Conservation (phyloP, 2,113 vertebrate genomes). For the Amphiprion ocellaris region DNA sequence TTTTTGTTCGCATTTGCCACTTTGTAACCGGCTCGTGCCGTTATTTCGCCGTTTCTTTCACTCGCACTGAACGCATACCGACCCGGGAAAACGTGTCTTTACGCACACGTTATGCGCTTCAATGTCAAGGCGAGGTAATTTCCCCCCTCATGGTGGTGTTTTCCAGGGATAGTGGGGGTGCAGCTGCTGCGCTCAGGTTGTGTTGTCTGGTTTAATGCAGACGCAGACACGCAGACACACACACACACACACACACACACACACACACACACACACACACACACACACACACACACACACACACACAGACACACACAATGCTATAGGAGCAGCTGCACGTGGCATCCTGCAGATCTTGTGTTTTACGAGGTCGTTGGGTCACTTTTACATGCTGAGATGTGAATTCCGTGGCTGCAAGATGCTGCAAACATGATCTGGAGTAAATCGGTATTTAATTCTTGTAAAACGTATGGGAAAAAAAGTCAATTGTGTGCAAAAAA, state of each 20-base stretch:
- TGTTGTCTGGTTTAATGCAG: constrained; percentile 46
- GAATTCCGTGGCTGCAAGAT: not conserved
- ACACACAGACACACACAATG: not conserved
- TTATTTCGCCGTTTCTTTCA: no score
- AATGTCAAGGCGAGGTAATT: constrained; percentile 82
- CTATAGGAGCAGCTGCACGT: constrained; percentile 49
- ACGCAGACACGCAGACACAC: not conserved
- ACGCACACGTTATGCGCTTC: constrained; percentile 47
- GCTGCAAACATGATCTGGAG: not conserved
- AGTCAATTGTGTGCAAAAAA: no score
- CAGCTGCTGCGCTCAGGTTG: constrained; percentile 33
- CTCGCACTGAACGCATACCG: not conserved
- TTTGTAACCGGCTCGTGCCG: no score
- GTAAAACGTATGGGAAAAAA: no score
- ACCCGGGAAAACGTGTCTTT: constrained; percentile 4
- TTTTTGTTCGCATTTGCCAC: constrained; percentile 1
- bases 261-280: not conserved
- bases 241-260: not conserved
- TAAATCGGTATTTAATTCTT: not conserved
- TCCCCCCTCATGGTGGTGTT: constrained; percentile 63
- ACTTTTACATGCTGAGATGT: not conserved
- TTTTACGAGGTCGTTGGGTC: constrained; percentile 47
- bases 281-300: not conserved
- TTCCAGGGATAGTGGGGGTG: constrained; percentile 57
- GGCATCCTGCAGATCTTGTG: constrained; percentile 29